Conservation (phyloP, 2,113 vertebrate species). For the Psittacus erithacus region DNA sequence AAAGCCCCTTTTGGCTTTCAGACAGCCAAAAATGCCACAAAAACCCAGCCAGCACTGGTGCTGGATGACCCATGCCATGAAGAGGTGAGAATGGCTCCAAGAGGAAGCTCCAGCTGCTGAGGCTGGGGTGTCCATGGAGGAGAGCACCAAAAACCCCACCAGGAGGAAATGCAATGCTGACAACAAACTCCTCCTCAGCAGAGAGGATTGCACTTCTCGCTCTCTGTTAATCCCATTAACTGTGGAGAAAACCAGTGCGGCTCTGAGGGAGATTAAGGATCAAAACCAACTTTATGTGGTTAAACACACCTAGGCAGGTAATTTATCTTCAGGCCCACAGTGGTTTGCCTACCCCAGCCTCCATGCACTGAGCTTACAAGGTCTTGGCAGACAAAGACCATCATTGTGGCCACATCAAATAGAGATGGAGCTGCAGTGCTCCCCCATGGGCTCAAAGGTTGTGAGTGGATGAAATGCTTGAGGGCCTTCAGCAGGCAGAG, state of each 20-base stretch:
- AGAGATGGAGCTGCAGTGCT: neutral
- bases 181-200: neutral
- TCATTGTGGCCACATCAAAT: fast-evolving
- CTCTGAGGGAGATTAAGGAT: neutral
- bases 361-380: neutral
- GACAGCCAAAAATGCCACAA: neutral
- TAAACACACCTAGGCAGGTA: neutral
- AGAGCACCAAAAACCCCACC: neutral
- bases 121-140: neutral
- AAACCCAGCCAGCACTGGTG: neutral
- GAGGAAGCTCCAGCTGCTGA: neutral
- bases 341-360: neutral
- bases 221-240: neutral
- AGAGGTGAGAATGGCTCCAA: neutral
- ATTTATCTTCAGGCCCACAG: neutral
- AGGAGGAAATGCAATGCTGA: neutral
- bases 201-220: neutral
- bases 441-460: neutral
- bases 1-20: neutral
- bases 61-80: fast-evolving
- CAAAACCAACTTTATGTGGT: neutral
- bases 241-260: fast-evolving
- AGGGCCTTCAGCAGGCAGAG: neutral
- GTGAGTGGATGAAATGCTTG: neutral
- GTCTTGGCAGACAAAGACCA: neutral